A percentile compares a stretch with the other conserved stretches of the same genome.
phyloP scores from a whole-genome alignment of 2,113 vertebrate genomes.

The Trogon melanurus region DNA sequence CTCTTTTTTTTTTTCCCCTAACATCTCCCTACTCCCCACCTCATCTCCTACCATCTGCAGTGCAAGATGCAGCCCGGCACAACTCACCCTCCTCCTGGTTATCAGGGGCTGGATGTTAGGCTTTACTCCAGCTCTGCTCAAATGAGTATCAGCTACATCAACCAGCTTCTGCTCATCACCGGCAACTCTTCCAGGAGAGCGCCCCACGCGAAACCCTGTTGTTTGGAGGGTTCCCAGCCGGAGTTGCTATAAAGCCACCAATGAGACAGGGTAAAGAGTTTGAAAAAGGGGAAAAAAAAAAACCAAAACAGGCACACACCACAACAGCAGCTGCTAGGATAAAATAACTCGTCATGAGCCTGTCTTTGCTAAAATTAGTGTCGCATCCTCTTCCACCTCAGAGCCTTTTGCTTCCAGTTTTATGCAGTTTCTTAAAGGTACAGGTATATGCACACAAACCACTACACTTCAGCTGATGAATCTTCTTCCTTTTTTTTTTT shows the following conservation, averaged over 20 bases:
- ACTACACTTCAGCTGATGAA: neutral
- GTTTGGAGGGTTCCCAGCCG: neutral
- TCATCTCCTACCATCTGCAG: neutral
- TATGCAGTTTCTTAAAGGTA: neutral
- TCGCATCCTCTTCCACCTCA: neutral
- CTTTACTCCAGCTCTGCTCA: neutral
- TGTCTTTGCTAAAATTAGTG: neutral
- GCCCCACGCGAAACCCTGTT: fast-evolving
- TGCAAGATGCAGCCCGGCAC: neutral
- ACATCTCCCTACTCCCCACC: neutral
- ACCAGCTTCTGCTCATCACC: fast-evolving
- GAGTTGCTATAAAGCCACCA: neutral
- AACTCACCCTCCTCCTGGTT: neutral
- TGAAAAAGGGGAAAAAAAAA: neutral
- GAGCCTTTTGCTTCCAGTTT: neutral
- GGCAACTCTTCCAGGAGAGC: neutral
- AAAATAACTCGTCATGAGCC: neutral
- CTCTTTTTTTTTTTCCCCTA: neutral
- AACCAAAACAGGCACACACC: neutral
- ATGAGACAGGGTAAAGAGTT: fast-evolving
- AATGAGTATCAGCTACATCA: neutral
- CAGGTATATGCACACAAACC: neutral
- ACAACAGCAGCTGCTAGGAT: neutral
- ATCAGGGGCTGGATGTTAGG: neutral
- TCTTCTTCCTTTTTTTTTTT: neutral